These are phyloP conservation scores for Euschistus heros DNA, from an alignment of 1,140 invertebrate species.

Conservation along the genomic window DNA sequence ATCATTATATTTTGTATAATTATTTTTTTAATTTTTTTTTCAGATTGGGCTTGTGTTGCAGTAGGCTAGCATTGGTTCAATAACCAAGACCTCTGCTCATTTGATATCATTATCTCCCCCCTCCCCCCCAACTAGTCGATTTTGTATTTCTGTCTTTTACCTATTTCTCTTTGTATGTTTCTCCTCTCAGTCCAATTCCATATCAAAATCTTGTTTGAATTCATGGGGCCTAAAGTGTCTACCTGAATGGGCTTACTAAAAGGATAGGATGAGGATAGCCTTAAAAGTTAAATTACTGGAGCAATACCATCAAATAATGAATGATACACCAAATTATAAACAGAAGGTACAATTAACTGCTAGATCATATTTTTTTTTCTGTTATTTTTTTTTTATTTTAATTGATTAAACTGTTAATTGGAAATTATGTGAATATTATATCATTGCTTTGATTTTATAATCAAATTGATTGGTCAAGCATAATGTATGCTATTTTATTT, in stretches of 20 bases:
- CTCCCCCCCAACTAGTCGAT: neutral
- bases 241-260: neutral
- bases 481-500: neutral
- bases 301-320: no score
- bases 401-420: neutral
- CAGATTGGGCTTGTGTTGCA: slow-evolving; percentile 3
- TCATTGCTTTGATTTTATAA: neutral
- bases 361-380: neutral
- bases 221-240: neutral
- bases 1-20: neutral
- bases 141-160: neutral
- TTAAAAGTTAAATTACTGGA: no score
- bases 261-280: no score
- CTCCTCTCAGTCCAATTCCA: neutral
- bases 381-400: neutral
- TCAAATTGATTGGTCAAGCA: neutral
- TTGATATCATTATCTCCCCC: no score
- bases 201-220: neutral
- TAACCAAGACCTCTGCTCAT: neutral
- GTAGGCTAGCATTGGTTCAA: neutral
- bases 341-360: no score
- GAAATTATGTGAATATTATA: neutral
- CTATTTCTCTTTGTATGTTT: neutral
- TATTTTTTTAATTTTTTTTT: neutral
- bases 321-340: no score